Base-by-base conservation (phyloP, 2,888 invertebrate species). In the Neria commutata region DNA sequence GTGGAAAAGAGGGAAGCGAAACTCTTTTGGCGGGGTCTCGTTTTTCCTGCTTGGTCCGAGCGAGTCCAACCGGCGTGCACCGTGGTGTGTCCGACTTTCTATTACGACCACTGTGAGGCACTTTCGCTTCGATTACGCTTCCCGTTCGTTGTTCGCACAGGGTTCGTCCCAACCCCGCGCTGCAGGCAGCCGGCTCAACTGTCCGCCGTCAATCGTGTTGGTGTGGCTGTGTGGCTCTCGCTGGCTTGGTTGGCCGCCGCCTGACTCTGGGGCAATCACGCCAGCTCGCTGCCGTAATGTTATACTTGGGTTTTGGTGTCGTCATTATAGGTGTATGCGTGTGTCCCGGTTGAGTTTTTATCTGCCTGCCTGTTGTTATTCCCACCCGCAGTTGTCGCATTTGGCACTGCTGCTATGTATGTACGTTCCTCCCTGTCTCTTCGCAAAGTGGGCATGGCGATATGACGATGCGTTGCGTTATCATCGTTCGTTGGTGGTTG, bases 11-110 rank as follows among this genome's bases (percentile, higher is more conserved):
- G 81, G 81, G 81, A 81, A 81, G 81, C 81, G 72, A 76, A 76
- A 76, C 78, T 80, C 78, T 81, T 81, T 81, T 81, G 81, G 81
- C 81, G 81, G 81, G 81, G 81, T 81, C 77, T 81, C 74, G 78
- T 78, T 79, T 79, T 79, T 78, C 76, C 75, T 75, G 73, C 69
- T 73, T 74, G 65, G 71, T 72, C 70, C 73, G 73, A 33, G 46
- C 46, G 17, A 17, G 14, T 26, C 26, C 29, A 54, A 46, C 46
- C 47, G 47, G 29, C 19, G 26, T 71, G 72, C 70, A 69, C 68
- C 72, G 69, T 72, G n/a, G n/a, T n/a, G n/a, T n/a, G n/a, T n/a
- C 68, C 66, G 48, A 23, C 67, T 68, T 72, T 73, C 66, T 68
- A 68, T 45, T 19, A 70, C 63, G 68, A 19, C 40, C n/a, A 19